Evolutionary conservation across 2,888 invertebrate genomes (phyloP).

Genomic region (Fissipunctia ypsillon): DNA sequence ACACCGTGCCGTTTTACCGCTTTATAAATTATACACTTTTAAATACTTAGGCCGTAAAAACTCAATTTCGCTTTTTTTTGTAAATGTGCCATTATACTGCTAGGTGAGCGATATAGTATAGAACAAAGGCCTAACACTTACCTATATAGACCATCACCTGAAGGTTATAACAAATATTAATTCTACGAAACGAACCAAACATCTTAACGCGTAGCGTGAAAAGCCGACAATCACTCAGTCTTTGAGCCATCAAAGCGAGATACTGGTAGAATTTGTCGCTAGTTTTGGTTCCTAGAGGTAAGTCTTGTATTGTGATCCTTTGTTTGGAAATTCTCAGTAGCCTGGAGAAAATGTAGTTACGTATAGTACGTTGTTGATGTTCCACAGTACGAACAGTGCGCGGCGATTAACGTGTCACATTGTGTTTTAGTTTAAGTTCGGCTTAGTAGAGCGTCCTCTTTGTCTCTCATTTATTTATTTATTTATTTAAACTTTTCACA

Average conservation of each 20-base stretch:
- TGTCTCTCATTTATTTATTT: no score
- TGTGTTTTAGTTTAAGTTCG: background rate
- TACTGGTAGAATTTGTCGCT: background rate
- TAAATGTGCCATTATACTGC: no score
- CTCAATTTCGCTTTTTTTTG: no score
- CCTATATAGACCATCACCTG: background rate
- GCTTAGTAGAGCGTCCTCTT: background rate
- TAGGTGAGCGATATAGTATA: no score
- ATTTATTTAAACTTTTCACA: no score
- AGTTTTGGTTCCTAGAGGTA: background rate
- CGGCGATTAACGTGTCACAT: no score
- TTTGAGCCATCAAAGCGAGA: background rate
- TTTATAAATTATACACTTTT: no score
- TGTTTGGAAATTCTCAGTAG: background rate
- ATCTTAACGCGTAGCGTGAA: background rate
- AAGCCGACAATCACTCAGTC: constrained; percentile 14
- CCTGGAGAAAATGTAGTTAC: no score
- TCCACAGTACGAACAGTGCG: background rate
- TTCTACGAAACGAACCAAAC: background rate
- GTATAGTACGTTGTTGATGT: background rate
- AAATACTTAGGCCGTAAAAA: no score
- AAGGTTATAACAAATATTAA: background rate
- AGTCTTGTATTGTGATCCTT: background rate
- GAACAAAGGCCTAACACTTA: no score
- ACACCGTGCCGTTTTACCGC: no score